Percentiles rank a stretch among this genome's conserved stretches.
phyloP scores from a whole-genome alignment of 2,113 vertebrate species.

The Eolophus roseicapilla region DNA sequence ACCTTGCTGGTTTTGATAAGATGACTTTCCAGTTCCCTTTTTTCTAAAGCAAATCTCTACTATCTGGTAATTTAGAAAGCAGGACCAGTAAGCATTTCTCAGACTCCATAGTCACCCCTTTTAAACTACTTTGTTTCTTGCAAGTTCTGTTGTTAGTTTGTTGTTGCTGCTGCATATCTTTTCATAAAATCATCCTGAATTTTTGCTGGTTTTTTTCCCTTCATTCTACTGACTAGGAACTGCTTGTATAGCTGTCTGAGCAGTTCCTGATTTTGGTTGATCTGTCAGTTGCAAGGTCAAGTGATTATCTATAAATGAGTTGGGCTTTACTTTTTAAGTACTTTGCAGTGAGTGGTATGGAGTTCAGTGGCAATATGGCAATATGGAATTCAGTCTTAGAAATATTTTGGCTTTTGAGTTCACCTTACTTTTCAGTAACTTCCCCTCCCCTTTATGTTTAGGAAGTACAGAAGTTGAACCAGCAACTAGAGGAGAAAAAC shows the following conservation, averaged over 20 bases:
- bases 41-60: background rate
- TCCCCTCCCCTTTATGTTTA: constrained; percentile 33
- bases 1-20: background rate
- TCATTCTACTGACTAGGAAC: background rate
- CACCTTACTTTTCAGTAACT: constrained; percentile 2
- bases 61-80: background rate
- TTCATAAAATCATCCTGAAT: background rate
- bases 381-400: background rate
- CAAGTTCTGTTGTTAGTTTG: background rate
- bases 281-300: background rate
- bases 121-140: background rate
- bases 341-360: background rate
- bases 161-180: background rate
- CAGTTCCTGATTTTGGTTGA: background rate
- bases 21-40: background rate
- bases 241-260: background rate
- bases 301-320: background rate
- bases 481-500: constrained; percentile 79
- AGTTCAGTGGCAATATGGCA: background rate
- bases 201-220: background rate
- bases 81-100: background rate
- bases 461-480: constrained; percentile 82
- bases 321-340: background rate
- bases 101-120: background rate
- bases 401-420: background rate